Percentiles rank a stretch among this genome's conserved stretches.
phyloP scores from a whole-genome alignment of 1,140 invertebrate species.

The Ceratosolen solmsi region DNA sequence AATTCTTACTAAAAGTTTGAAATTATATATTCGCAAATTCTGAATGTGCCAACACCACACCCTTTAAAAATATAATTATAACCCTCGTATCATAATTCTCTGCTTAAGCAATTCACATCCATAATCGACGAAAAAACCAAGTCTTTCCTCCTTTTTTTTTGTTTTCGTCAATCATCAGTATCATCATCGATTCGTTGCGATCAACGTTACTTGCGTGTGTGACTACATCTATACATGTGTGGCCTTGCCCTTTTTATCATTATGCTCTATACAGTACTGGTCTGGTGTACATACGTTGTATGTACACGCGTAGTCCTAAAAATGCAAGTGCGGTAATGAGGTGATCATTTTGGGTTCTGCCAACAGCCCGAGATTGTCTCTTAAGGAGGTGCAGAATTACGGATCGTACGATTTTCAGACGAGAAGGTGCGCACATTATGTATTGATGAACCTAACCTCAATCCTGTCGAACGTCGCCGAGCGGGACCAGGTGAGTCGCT shows the following conservation, averaged over 20 bases:
- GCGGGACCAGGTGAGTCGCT: slow-evolving; percentile 56
- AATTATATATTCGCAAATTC: too few species aligned
- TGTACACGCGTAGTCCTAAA: neutral
- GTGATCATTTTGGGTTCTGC: neutral
- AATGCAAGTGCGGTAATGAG: neutral
- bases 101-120: neutral
- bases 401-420: slow-evolving; percentile 14
- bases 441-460: slow-evolving; percentile 67
- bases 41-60: too few species aligned
- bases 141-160: neutral
- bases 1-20: too few species aligned
- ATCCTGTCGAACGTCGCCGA: slow-evolving; percentile 56
- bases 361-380: neutral
- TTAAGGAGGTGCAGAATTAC: neutral
- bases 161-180: neutral
- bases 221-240: slow-evolving; percentile 7
- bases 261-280: neutral
- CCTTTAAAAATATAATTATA: neutral
- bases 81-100: neutral
- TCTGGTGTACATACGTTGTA: neutral
- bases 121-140: neutral
- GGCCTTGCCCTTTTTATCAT: slow-evolving; percentile 44
- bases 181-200: neutral
- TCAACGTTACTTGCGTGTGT: slow-evolving; percentile 1
- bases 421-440: slow-evolving; percentile 53